Conservation (phyloP, 92 coral and sea anemone genomes). For the Heliopora coerulea region DNA sequence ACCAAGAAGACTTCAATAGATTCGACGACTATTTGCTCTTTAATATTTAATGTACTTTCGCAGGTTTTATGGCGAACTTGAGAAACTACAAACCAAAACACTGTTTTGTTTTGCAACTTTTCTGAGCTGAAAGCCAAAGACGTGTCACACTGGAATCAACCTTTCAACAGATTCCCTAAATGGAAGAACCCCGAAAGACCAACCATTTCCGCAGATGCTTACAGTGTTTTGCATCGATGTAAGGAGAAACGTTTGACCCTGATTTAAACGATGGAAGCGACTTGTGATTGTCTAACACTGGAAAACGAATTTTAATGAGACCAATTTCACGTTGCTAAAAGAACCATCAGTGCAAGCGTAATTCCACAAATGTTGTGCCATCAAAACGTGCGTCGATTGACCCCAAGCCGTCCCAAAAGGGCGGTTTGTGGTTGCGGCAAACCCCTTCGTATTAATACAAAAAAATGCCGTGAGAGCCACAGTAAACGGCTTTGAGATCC, state of each 20-base stretch:
- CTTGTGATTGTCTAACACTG: neutral
- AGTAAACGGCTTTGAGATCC: neutral
- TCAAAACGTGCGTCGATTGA: no score
- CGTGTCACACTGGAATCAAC: no score
- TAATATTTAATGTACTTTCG: constrained; percentile 23
- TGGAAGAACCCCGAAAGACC: no score
- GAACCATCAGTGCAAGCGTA: neutral
- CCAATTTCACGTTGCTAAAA: constrained; percentile 5
- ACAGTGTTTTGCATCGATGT: no score
- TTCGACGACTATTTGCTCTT: neutral
- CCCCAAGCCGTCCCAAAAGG: no score
- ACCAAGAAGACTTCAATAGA: constrained; percentile 14
- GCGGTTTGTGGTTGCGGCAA: constrained; percentile 3
- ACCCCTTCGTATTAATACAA: constrained; percentile 14
- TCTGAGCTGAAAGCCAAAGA: neutral
- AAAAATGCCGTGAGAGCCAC: constrained; percentile 1
- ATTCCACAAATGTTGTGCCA: neutral
- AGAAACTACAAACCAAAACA: constrained; percentile 9
- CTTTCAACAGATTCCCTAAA: no score
- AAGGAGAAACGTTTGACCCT: no score
- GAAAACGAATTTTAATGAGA: neutral
- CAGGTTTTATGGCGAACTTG: constrained; percentile 30
- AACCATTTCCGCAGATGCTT: no score
- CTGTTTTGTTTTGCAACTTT: neutral
- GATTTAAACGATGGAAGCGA: no score